Base-by-base conservation (phyloP, 64 coral and sea anemone species). In the Montipora efflorescens region DNA sequence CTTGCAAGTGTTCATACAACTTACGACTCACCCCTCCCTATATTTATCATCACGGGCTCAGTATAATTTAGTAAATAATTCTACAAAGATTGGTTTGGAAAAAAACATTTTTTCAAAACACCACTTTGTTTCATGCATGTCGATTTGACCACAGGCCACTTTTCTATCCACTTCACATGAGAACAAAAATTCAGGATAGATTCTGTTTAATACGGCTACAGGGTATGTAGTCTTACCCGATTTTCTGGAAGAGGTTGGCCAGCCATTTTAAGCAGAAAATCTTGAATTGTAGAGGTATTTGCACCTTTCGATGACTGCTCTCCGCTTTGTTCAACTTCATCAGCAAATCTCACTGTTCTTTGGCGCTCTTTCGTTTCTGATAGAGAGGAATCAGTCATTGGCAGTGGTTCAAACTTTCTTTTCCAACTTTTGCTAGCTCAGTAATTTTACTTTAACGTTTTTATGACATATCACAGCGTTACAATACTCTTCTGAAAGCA, bases 241-340 rank as follows among this genome's bases (percentile, higher is more conserved):
- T 95, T 91, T 47, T 92, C 83, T 87, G 87, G 91, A 53, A 93
- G 89, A 4, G 87, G 91, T 52, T 96, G 92, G 49, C 98, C 98
- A 62, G 98, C 98, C 75, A 99, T 79, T 90, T 94, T 96, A 21
- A 99, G 82, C 43, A 99, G 94, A 62, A 90, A 90, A 57, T 95
- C 94, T 62, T 99, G 98, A 19, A 99, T 73, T 10, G 98, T 78
- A 25, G 95, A 80, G 4, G 91, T 82, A 74, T 90, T 91, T 6
- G 78, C 52, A 13, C 83, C 64, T 67, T 69, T 90, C 53, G 73
- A 77, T 7, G 51, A 55, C 13, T 78, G 87, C 13, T 46, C 80
- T 49, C 46, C 82, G 71, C 82, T 86, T 8, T 70, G 45, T 25
- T 84, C 81, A 55, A 73, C 67, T 80, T 93, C 91, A 87, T 93